Base-by-base conservation (phyloP, 2,888 invertebrate species). In the Neoitamus cyanurus region DNA sequence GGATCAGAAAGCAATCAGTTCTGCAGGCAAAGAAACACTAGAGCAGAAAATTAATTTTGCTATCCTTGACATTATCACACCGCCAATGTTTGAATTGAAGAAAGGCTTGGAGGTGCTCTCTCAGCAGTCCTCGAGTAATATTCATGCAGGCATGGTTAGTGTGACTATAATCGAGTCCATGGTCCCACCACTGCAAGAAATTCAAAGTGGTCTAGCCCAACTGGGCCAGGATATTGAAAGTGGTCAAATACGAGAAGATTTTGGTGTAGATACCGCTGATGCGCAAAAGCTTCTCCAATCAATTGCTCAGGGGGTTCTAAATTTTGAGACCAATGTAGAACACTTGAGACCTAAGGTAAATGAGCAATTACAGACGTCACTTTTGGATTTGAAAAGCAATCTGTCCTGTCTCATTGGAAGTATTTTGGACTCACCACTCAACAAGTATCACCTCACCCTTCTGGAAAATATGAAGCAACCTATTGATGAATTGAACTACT, bases 1-100 rank as follows among this genome's bases (percentile, higher is more conserved):
- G 42, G 90, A 90, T 46, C 88, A 88, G 25, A 89, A 89, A 75
- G 72, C 84, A 13, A 58, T 72, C 1, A 88, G 88, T 0, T 77
- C 34, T 13, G 85, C 84, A 31, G 86, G 86, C 1, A 87, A 87
- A 9, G 90, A 90, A 69, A 89, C 89, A 0, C 86, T 90, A 70
- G 91, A 91, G 68, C 90, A 91, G 77, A 91, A 90, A 87, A 89
- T 93, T 83, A 93, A 94, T 87, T 93, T 94, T 85, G 93, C 94
- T 84, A 92, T 94, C 37, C 92, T 95, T 84, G 94, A 95, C 88
- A 93, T 93, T 83, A 93, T 95, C 0, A 93, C 93, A 87, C 93
- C 93, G 15, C 93, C 94, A 0, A 91, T 94, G n/a, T 91, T 93
- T 83, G 94, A 94, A 88, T 89, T 95, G 5, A 92, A 93, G 86